Evolutionary conservation across 2,797 vertebrate species (phyloP).

Genomic region (Selene dorsalis): DNA sequence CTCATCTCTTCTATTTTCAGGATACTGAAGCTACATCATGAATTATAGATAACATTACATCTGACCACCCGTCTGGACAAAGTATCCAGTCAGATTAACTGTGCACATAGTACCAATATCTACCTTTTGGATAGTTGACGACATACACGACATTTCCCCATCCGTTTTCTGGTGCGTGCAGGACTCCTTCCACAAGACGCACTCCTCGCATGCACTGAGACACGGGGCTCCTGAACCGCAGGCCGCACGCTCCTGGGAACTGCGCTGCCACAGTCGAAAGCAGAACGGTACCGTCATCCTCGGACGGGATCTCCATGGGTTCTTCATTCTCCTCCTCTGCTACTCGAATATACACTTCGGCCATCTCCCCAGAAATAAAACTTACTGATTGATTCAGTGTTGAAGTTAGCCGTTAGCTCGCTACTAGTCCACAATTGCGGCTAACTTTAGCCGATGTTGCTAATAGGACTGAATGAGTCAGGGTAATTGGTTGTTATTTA

Average conservation of each 20-base stretch:
- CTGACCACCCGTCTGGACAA: neutral
- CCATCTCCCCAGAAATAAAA: conserved; percentile 82
- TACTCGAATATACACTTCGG: conserved; percentile 95
- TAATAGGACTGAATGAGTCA: conserved; percentile 49
- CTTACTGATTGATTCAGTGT: conserved; percentile 4
- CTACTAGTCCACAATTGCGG: conserved; percentile 37
- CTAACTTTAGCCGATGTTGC: conserved; percentile 63
- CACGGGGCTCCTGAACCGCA: conserved; percentile 95
- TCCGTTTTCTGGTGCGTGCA: conserved; percentile 94
- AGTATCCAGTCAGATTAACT: neutral
- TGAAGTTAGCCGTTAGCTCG: conserved; percentile 49
- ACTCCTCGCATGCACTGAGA: conserved; percentile 98
- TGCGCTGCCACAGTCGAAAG: conserved; percentile 96
- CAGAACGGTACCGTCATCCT: conserved; percentile 96
- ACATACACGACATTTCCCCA: conserved; percentile 97
- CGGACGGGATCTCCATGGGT: conserved; percentile 98
- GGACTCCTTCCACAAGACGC: conserved; percentile 93
- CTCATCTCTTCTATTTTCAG: conserved; percentile 31
- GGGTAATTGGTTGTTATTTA: neutral
- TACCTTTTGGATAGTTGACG: conserved; percentile 99
- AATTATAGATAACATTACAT: conserved; percentile 47
- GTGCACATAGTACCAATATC: fast-evolving
- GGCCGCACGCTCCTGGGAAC: conserved; percentile 97
- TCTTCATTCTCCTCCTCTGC: conserved; percentile 99
- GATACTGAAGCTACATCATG: conserved; percentile 16